Percentiles rank a stretch among this genome's conserved stretches.
These are phyloP conservation scores for Linnaemya tessellans DNA, from an alignment of 2,888 invertebrate genomes.

Conservation along the genomic window DNA sequence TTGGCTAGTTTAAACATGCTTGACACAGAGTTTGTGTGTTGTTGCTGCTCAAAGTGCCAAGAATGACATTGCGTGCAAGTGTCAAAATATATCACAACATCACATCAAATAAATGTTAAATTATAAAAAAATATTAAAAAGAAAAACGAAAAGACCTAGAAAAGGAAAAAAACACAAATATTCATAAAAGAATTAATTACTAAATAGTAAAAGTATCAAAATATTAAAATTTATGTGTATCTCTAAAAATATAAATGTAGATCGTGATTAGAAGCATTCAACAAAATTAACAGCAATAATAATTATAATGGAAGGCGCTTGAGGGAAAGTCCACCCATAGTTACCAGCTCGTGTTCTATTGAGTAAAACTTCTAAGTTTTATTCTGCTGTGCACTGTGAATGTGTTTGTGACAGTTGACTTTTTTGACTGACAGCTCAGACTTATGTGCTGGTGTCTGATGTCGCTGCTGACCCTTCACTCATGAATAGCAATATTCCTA, in stretches of 20 bases:
- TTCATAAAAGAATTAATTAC: slow-evolving; percentile 51
- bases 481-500: slow-evolving; percentile 4
- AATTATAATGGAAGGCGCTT: slow-evolving; percentile 53
- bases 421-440: slow-evolving; percentile 65
- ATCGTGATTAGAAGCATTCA: slow-evolving; percentile 60
- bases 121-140: slow-evolving; percentile 40
- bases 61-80: slow-evolving; percentile 81
- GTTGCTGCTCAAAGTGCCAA: slow-evolving; percentile 60
- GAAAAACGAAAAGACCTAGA: slow-evolving; percentile 14
- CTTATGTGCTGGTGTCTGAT: slow-evolving; percentile 52
- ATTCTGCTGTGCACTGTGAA: not conserved
- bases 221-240: slow-evolving; percentile 36
- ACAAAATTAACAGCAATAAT: slow-evolving; percentile 33
- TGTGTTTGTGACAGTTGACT: not conserved
- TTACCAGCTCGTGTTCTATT: slow-evolving; percentile 23
- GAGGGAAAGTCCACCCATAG: slow-evolving; percentile 56
- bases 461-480: slow-evolving; percentile 44
- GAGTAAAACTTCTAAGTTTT: not conserved
- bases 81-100: slow-evolving; percentile 84
- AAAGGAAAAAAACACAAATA: slow-evolving; percentile 13
- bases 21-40: slow-evolving; percentile 74
- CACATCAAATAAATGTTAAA: slow-evolving; percentile 83
- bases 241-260: slow-evolving; percentile 39
- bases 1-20: slow-evolving; percentile 58
- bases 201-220: slow-evolving; percentile 52